phyloP scores from a whole-genome alignment of 2,797 vertebrate genomes.

The Pelochelys cantorii region DNA sequence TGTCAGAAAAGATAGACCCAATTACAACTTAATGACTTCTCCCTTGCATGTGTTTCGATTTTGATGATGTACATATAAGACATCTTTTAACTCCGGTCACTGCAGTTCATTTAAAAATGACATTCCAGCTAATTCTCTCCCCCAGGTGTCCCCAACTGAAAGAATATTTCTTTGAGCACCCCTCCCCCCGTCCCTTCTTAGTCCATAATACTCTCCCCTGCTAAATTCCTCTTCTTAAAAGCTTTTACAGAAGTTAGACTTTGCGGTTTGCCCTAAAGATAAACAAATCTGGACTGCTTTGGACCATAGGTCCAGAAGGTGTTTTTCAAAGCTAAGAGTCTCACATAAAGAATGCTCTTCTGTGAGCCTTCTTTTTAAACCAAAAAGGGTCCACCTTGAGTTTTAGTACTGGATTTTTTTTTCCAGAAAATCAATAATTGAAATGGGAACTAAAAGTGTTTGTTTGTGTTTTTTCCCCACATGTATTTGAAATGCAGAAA shows the following conservation, averaged over 20 bases:
- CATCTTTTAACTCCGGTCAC: background rate
- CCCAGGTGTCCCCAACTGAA: rapidly evolving
- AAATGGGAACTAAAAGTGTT: background rate
- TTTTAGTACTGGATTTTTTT: background rate
- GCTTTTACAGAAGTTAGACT: background rate
- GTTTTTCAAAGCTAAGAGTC: background rate
- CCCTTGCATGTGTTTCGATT: background rate
- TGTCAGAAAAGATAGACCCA: background rate
- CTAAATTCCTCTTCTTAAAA: background rate
- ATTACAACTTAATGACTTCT: background rate
- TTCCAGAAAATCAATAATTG: background rate
- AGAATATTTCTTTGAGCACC: background rate
- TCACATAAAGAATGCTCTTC: background rate
- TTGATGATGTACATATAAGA: rapidly evolving
- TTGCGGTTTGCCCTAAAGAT: background rate
- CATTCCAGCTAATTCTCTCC: background rate
- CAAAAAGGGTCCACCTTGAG: background rate
- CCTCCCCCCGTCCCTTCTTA: background rate
- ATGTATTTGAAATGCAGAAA: slow-evolving; percentile 10
- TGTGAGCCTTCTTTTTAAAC: rapidly evolving
- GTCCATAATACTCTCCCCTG: background rate
- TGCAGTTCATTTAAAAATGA: background rate
- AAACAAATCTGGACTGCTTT: background rate
- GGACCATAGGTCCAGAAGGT: background rate
- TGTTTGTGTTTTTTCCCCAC: slow-evolving; percentile 2